These are phyloP conservation scores for Ornithoptera alexandrae DNA, from an alignment of 2,888 invertebrate species.

Conservation along the genomic window DNA sequence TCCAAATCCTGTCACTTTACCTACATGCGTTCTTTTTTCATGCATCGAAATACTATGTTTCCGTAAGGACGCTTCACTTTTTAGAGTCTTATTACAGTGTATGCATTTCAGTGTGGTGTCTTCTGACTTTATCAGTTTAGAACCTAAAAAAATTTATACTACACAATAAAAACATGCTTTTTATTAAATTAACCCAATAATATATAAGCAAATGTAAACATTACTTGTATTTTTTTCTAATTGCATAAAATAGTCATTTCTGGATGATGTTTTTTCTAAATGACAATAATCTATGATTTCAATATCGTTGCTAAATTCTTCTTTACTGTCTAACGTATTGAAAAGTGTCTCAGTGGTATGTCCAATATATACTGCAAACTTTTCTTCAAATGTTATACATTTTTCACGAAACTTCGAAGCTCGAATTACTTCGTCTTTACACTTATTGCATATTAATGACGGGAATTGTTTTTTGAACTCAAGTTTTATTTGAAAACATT, in stretches of 20 bases:
- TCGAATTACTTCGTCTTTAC: slow-evolving; percentile 51
- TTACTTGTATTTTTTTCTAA: neutral
- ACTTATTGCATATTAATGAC: slow-evolving; percentile 52
- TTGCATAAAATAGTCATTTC: neutral
- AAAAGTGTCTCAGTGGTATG: slow-evolving; percentile 11
- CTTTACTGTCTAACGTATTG: neutral
- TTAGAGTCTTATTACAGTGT: slow-evolving; percentile 57
- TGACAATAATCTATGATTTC: slow-evolving; percentile 1
- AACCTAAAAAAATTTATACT: slow-evolving; percentile 7
- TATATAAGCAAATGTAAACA: too few species aligned
- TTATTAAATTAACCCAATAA: too few species aligned
- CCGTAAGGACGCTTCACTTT: slow-evolving; percentile 52
- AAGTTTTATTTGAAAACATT: slow-evolving; percentile 59
- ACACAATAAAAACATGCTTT: neutral
- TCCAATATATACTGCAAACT: slow-evolving; percentile 41
- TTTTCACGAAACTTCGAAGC: slow-evolving; percentile 57
- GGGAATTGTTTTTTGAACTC: slow-evolving; percentile 48
- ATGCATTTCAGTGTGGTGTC: slow-evolving; percentile 39
- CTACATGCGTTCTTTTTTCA: slow-evolving; percentile 57
- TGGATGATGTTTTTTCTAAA: neutral
- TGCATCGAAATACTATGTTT: slow-evolving; percentile 66
- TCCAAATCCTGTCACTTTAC: slow-evolving; percentile 66
- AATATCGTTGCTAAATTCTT: neutral
- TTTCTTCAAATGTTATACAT: slow-evolving; percentile 56
- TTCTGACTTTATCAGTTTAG: neutral